Conservation (phyloP, 2,888 invertebrate species). For the Drosophila cognata region DNA sequence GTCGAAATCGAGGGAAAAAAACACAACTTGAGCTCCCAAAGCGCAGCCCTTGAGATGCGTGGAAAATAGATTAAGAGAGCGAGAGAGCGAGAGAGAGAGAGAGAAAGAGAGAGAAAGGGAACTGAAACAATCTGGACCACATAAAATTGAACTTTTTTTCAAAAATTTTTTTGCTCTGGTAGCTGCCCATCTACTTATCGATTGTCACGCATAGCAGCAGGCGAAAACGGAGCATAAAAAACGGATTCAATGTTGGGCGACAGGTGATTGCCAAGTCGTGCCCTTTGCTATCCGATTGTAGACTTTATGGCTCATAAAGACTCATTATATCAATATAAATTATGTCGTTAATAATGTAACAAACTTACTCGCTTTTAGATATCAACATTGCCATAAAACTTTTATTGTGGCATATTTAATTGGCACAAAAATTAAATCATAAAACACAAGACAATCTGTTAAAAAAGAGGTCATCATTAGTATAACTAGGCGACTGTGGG, state of each 20-base stretch:
- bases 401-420: constrained; percentile 28
- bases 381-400: constrained; percentile 36
- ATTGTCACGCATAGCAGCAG: constrained; percentile 32
- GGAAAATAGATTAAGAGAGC: constrained; percentile 20
- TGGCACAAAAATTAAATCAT: constrained; percentile 44
- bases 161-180: constrained; percentile 21
- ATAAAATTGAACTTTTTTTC: constrained; percentile 33
- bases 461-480: constrained; percentile 6
- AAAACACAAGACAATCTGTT: constrained; percentile 15
- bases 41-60: constrained; percentile 16
- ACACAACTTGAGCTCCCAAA: constrained; percentile 23
- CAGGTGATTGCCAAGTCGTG: constrained; percentile 40
- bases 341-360: constrained; percentile 36
- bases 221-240: constrained; percentile 29
- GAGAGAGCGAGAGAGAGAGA: neutral
- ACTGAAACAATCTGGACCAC: constrained; percentile 32
- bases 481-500: neutral
- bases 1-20: constrained; percentile 37
- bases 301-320: constrained; percentile 49
- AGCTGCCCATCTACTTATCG: constrained; percentile 10
- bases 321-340: constrained; percentile 57
- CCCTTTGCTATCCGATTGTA: constrained; percentile 9
- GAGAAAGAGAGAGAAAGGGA: neutral
- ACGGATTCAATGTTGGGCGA: constrained; percentile 26
- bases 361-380: constrained; percentile 33